Evolutionary conservation across 2,113 vertebrate genomes (phyloP).

Genomic region (Bubalus kerabau): DNA sequence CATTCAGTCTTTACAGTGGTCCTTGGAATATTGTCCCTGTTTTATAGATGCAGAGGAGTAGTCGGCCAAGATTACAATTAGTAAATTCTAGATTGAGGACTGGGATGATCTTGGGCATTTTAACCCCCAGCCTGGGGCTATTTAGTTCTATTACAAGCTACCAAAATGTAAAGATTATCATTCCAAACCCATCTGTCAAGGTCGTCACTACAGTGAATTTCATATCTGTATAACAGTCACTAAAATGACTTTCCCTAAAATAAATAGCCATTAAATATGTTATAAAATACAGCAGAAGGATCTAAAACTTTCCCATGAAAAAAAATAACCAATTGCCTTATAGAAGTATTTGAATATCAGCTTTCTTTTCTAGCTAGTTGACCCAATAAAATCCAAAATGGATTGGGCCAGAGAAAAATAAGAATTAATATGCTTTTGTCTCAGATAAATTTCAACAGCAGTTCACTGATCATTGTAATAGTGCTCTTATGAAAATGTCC

Average conservation of each 20-base stretch:
- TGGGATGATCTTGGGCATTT: background rate
- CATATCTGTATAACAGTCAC: background rate
- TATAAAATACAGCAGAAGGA: background rate
- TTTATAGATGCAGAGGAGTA: background rate
- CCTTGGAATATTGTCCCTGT: background rate
- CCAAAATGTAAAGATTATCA: background rate
- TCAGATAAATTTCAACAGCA: constrained; percentile 40
- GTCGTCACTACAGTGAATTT: background rate
- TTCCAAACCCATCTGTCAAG: background rate
- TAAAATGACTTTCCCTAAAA: background rate
- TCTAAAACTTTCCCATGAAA: background rate
- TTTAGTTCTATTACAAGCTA: background rate
- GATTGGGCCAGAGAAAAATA: background rate
- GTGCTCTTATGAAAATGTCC: background rate
- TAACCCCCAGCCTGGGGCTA: background rate
- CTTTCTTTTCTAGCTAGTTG: background rate
- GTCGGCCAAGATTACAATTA: background rate
- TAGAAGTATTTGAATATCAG: constrained; percentile 1
- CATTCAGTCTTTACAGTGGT: background rate
- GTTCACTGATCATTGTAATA: background rate
- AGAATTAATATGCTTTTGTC: constrained; percentile 15
- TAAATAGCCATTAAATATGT: background rate
- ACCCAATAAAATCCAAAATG: background rate
- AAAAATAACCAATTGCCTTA: constrained; percentile 7
- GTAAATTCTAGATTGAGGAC: background rate